A percentile compares a stretch with the other conserved stretches of the same genome.
phyloP scores from a whole-genome alignment of 2,888 invertebrate genomes.

The Escarpia spicata region DNA sequence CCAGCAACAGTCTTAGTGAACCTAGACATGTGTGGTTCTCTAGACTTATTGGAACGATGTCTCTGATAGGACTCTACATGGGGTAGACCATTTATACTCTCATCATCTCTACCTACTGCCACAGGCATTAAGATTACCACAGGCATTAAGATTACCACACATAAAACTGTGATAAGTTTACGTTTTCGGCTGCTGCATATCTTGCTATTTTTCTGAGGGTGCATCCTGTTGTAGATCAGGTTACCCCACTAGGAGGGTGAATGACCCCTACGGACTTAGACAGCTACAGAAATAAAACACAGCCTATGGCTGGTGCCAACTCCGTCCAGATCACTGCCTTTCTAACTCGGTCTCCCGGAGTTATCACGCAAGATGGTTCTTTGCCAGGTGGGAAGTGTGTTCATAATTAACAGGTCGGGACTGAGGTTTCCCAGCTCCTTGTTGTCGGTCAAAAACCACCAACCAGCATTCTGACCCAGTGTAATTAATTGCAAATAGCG shows the following conservation, averaged over 20 bases:
- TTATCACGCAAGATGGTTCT: background rate
- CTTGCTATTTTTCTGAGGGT: background rate
- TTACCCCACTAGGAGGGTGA: background rate
- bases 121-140: too few relatives aligned
- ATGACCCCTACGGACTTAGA: background rate
- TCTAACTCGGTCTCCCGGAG: background rate
- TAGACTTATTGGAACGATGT: background rate
- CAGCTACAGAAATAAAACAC: background rate
- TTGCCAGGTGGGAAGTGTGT: background rate
- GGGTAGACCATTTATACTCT: background rate
- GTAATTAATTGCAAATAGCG: background rate
- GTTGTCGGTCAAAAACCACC: too few relatives aligned
- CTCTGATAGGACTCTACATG: background rate
- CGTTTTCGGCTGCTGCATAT: background rate
- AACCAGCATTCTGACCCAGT: background rate
- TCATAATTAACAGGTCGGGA: background rate
- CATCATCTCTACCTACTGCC: background rate
- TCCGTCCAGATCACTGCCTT: background rate
- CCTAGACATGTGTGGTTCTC: background rate
- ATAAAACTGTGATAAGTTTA: background rate
- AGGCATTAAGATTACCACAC: background rate
- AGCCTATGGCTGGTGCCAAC: background rate
- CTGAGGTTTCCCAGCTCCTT: background rate
- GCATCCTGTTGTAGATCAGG: background rate
- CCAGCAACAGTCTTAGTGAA: background rate